phyloP scores from a whole-genome alignment of 2,113 vertebrate genomes.

The Athene cunicularia region DNA sequence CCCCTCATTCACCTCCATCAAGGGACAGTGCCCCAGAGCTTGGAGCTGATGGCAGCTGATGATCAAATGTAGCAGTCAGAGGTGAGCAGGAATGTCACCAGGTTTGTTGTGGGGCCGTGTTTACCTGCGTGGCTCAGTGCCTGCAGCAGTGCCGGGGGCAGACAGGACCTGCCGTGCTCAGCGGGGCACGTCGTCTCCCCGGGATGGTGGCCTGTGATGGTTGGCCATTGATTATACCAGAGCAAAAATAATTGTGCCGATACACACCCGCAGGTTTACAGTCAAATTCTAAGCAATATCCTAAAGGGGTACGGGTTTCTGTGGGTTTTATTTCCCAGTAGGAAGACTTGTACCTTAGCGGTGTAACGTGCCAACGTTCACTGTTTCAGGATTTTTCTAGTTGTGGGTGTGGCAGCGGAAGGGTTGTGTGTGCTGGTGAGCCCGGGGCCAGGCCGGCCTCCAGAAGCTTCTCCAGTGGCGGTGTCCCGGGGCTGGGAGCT shows the following conservation, averaged over 20 bases:
- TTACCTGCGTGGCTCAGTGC: no score
- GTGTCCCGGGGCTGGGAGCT: rapidly evolving
- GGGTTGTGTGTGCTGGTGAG: background rate
- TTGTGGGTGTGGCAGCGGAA: background rate
- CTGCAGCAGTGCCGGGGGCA: background rate
- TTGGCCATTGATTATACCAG: background rate
- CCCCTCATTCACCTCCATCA: background rate
- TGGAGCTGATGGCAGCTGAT: background rate
- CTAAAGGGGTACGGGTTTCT: background rate
- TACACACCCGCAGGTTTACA: background rate
- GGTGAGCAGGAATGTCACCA: background rate
- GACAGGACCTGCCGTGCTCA: no score
- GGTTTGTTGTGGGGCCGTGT: background rate
- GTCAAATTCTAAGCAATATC: background rate
- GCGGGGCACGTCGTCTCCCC: background rate
- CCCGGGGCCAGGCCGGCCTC: background rate
- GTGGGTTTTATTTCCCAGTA: background rate
- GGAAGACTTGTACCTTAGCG: background rate
- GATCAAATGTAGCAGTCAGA: background rate
- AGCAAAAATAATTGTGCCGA: background rate
- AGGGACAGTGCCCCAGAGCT: background rate
- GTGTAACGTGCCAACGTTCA: rapidly evolving
- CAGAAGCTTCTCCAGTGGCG: background rate
- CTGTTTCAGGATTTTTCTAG: background rate
- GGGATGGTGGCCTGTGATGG: background rate